phyloP scores from a whole-genome alignment of 2,888 invertebrate genomes.

The Litoditis marina region DNA sequence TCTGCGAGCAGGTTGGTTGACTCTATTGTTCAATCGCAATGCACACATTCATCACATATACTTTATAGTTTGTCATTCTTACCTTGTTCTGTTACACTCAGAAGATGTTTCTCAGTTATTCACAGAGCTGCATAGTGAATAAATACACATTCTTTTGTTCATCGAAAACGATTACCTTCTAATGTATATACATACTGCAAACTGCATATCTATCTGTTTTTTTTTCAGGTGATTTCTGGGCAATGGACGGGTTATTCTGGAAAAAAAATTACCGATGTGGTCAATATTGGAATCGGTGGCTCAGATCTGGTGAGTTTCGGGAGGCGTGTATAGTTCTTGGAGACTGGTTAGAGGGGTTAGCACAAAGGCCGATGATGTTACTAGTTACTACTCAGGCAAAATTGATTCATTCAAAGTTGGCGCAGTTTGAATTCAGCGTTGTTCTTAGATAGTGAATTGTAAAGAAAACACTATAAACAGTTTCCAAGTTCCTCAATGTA shows the following conservation, averaged over 20 bases:
- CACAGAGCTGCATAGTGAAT: too few relatives aligned
- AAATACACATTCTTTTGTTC: too few relatives aligned
- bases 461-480: too few relatives aligned
- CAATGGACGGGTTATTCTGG: constrained; percentile 78
- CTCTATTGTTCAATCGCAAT: background rate
- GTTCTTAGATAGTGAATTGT: background rate
- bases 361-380: too few relatives aligned
- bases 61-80: too few relatives aligned
- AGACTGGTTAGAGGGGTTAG: too few relatives aligned
- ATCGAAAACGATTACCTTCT: too few relatives aligned
- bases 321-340: background rate
- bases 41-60: background rate
- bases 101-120: too few relatives aligned
- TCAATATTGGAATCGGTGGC: constrained; percentile 98
- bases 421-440: background rate
- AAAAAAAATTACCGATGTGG: constrained; percentile 88
- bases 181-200: too few relatives aligned
- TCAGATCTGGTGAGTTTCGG: constrained; percentile 82
- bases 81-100: too few relatives aligned
- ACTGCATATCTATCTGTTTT: background rate
- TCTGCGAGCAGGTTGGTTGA: constrained; percentile 72
- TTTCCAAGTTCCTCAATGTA: too few relatives aligned
- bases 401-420: background rate
- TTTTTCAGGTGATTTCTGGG: constrained; percentile 65
- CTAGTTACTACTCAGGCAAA: background rate